phyloP scores from a whole-genome alignment of 2,113 vertebrate species.

The Saguinus midas region DNA sequence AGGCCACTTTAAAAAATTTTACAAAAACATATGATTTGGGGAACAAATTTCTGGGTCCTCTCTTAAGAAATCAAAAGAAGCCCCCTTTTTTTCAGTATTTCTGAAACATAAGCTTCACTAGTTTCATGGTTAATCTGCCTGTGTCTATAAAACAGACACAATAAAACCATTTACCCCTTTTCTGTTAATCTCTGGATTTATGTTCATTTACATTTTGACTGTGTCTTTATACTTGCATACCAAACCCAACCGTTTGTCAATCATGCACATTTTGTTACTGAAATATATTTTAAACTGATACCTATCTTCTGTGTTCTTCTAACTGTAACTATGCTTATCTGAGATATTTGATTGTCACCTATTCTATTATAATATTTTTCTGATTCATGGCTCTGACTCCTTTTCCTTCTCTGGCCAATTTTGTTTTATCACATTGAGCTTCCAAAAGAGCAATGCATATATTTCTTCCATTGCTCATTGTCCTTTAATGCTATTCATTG shows the following conservation, averaged over 20 bases:
- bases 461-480: neutral
- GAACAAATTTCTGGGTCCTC: neutral
- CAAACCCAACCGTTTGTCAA: neutral
- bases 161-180: neutral
- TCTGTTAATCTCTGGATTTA: neutral
- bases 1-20: neutral
- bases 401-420: neutral
- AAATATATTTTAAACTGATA: neutral
- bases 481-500: neutral
- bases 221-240: neutral
- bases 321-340: neutral
- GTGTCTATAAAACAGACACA: neutral
- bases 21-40: neutral
- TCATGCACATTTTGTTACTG: neutral
- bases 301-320: neutral
- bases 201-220: neutral
- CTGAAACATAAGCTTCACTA: neutral
- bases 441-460: neutral
- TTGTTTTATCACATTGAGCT: neutral
- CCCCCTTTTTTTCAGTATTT: too few species aligned
- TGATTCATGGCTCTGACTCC: neutral
- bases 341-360: neutral
- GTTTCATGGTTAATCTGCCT: neutral
- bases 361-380: neutral
- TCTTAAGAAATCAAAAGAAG: neutral